These are phyloP conservation scores for Pandemis heparana DNA, from an alignment of 2,888 invertebrate species.

Conservation along the genomic window DNA sequence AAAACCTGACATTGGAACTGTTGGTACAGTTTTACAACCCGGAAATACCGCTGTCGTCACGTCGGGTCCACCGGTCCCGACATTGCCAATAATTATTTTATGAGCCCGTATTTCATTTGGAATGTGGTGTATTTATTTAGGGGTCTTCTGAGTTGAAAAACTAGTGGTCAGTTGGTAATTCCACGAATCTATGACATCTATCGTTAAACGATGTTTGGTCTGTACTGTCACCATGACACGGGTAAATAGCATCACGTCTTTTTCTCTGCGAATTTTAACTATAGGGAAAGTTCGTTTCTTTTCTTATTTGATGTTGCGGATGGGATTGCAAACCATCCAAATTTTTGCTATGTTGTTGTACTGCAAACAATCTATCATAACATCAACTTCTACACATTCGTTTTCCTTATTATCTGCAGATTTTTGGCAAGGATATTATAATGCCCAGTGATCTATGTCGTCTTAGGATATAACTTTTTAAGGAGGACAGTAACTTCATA, in stretches of 20 bases:
- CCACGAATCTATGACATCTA: not conserved
- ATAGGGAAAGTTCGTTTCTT: too few relatives aligned
- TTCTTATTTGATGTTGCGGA: too few relatives aligned
- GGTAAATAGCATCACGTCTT: not conserved
- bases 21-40: constrained; percentile 75
- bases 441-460: too few relatives aligned
- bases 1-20: constrained; percentile 80
- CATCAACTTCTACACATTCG: too few relatives aligned
- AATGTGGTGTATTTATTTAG: constrained; percentile 37
- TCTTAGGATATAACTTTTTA: too few relatives aligned
- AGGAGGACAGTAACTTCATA: not conserved
- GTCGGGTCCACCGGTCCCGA: constrained; percentile 17
- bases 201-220: not conserved
- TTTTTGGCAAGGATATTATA: too few relatives aligned
- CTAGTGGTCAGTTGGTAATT: not conserved
- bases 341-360: too few relatives aligned
- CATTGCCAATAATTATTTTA: constrained; percentile 38
- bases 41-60: constrained; percentile 55
- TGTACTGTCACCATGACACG: not conserved
- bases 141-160: constrained; percentile 13
- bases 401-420: too few relatives aligned
- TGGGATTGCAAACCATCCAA: too few relatives aligned
- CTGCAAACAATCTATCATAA: too few relatives aligned
- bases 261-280: not conserved
- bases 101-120: constrained; percentile 15